Evolutionary conservation across 2,113 vertebrate species (phyloP).

Genomic region (Melanerpes formicivorus): DNA sequence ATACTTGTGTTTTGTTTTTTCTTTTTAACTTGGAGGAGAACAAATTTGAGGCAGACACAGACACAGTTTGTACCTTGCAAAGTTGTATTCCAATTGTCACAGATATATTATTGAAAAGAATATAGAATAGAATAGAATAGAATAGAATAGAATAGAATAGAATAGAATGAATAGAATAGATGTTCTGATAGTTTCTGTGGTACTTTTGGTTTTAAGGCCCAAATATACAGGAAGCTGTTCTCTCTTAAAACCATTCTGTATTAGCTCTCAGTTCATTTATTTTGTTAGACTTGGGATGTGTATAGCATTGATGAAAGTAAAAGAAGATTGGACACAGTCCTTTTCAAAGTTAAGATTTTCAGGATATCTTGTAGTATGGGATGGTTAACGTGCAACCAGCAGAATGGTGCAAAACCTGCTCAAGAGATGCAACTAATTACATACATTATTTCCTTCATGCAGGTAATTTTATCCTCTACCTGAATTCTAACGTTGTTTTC

Average conservation of each 20-base stretch:
- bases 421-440: background rate
- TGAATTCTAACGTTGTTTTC: background rate
- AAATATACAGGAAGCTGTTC: background rate
- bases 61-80: background rate
- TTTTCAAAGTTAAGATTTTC: background rate
- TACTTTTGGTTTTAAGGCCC: background rate
- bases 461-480: background rate
- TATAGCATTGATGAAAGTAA: background rate
- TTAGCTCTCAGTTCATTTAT: background rate
- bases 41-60: background rate
- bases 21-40: background rate
- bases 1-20: background rate
- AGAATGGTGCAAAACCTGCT: background rate
- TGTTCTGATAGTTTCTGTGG: background rate
- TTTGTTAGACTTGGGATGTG: background rate
- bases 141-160: too few species aligned
- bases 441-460: background rate
- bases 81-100: background rate
- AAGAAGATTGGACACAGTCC: accelerated
- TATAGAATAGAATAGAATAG: background rate
- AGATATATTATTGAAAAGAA: background rate
- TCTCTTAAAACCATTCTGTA: background rate
- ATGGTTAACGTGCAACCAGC: background rate
- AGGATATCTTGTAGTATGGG: background rate
- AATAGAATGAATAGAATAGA: too few species aligned